Evolutionary conservation across 2,888 invertebrate genomes (phyloP).

Genomic region (Conchocele bisecta): DNA sequence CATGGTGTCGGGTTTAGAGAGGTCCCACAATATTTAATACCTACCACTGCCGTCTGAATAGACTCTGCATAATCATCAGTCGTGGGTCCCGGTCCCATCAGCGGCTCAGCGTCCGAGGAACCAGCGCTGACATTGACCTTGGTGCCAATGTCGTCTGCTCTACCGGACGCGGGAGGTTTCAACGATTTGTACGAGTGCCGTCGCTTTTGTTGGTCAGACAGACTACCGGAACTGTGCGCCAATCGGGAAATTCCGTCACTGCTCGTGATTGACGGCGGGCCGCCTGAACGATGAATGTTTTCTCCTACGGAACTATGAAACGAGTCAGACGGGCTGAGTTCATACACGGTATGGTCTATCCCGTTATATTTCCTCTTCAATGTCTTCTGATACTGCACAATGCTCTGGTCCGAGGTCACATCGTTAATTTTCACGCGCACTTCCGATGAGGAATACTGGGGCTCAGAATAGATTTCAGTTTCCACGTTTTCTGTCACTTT

Average conservation of each 20-base stretch:
- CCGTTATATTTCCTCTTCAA: conserved; percentile 52
- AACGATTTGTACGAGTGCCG: no score
- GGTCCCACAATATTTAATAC: no score
- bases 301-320: conserved; percentile 49
- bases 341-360: conserved; percentile 53
- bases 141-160: conserved; percentile 10
- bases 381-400: conserved; percentile 48
- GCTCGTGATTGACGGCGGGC: conserved; percentile 23
- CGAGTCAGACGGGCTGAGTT: conserved; percentile 54
- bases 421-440: conserved; percentile 43
- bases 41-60: no score
- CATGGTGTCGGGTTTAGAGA: no score
- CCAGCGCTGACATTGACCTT: conserved; percentile 11
- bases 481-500: conserved; percentile 39
- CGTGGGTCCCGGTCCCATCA: conserved; percentile 27
- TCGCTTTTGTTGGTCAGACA: conserved; percentile 30
- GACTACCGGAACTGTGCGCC: conserved; percentile 43
- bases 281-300: conserved; percentile 38
- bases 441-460: conserved; percentile 53
- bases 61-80: no score
- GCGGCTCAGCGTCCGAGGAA: conserved; percentile 35
- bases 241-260: conserved; percentile 39
- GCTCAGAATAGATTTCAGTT: conserved; percentile 53
- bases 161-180: conserved; percentile 35
- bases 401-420: conserved; percentile 26